phyloP scores from a whole-genome alignment of 2,797 vertebrate genomes.

The Decapterus maruadsi region DNA sequence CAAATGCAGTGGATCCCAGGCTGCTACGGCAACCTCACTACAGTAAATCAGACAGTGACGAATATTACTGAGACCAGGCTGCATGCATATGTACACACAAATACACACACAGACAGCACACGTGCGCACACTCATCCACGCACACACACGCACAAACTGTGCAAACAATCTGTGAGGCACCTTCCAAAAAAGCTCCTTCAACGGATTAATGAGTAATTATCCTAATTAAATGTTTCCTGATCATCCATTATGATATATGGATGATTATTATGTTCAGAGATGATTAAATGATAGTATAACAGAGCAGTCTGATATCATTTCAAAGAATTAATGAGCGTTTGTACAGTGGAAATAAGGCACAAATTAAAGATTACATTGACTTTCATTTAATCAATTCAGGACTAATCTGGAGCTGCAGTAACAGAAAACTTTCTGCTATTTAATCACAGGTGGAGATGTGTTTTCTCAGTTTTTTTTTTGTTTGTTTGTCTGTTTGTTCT shows the following conservation, averaged over 20 bases:
- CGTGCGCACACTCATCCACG: constrained; percentile 40
- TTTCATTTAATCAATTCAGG: constrained; percentile 67
- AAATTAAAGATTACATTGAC: constrained; percentile 74
- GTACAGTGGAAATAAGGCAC: constrained; percentile 66
- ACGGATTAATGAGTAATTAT: constrained; percentile 81
- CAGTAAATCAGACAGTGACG: constrained; percentile 88
- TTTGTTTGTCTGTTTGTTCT: not conserved
- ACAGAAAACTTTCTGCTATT: constrained; percentile 36
- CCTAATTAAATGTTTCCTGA: constrained; percentile 83
- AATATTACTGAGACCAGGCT: constrained; percentile 73
- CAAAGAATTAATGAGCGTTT: constrained; percentile 74
- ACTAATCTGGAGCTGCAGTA: constrained; percentile 57
- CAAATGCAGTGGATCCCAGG: constrained; percentile 84
- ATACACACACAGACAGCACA: constrained; percentile 27
- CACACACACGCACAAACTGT: constrained; percentile 50
- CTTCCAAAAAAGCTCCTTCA: constrained; percentile 59
- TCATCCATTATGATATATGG: constrained; percentile 75
- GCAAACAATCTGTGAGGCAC: constrained; percentile 60
- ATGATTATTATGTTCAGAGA: constrained; percentile 75
- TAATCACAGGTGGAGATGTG: constrained; percentile 42
- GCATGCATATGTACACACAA: constrained; percentile 60
- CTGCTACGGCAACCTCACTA: constrained; percentile 72
- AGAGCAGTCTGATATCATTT: constrained; percentile 66
- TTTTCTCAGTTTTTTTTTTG: not conserved
- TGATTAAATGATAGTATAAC: constrained; percentile 77